Base-by-base conservation (phyloP, 1,140 invertebrate species). In the Drosophila micromelanica region DNA sequence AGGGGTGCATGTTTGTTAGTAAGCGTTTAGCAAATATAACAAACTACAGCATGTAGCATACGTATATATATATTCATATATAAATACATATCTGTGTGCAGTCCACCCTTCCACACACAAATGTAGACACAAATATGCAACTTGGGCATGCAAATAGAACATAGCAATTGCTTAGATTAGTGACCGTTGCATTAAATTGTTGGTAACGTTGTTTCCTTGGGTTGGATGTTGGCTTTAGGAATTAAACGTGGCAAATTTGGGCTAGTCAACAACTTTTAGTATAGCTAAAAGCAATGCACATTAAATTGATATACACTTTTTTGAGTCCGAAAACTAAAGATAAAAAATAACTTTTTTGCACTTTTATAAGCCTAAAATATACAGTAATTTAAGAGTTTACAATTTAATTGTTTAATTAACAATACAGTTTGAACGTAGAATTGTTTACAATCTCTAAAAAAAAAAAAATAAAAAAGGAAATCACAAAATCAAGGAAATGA, bases 21-120 rank as follows among this genome's bases (percentile, higher is more conserved):
- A 78, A 86, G 78, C 78, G 60, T 78, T 86, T 81, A 69, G 74
- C 78, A 81, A 86, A 86, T 86, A 86, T 78, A 87, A 86, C 81
- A 87, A 87, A 81, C 78, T 78, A 60, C 57, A 77, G n/a, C 17
- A 9, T 68, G 45, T 59, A 51, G 32, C 15, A 30, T 51, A 15
- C 30, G 17, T 38, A 23, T 55, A 17, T 35, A 35, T 35, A 8
- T 8, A 27, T n/a, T n/a, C 27, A 5, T 32, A 49, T 11, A 35
- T 35, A 8, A 2, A 27, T 51, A 42, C 5, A 43, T 6, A 5
- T 32, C 42, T 11, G 61, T 75, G 42, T 54, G 73, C 62, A 9
- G 23, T 23, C 27, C 40, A 62, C 46, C 51, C 37, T 13, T n/a
- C 23, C 23, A 37, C 52, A 55, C 15, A 12, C 8, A 57, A 27